Evolutionary conservation across 2,797 vertebrate species (phyloP), one percentile per base, ranked within the genome.

Genomic region (Kryptolebias ocellatus): DNA sequence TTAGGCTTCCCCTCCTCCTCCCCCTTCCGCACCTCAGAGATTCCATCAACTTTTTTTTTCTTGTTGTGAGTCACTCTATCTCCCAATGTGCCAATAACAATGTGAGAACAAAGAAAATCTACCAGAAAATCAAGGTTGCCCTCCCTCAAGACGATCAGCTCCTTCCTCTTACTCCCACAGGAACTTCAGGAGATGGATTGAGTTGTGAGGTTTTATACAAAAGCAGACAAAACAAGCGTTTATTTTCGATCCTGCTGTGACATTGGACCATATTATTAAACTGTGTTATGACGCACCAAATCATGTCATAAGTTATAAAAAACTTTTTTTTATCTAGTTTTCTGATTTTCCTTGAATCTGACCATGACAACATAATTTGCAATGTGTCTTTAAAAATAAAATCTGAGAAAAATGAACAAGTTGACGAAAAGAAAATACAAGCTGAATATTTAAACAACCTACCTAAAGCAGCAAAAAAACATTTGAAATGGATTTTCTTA

Each of bases 91-190:
- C 61, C 65, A 45, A 24, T 52, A 64, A 49, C 10, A 1, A 46
- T 64, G 54, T 64, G 57, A 60, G 50, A 74, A 75, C 57, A 63
- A 60, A 72, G 67, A 51, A 70, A 68, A 76, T 79, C 61, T 71
- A 53, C 62, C 62, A 54, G 51, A 61, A 80, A 73, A 80, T 81
- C 73, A 63, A 56, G 17, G 2, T 42, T 57, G 37, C 51, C 67
- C 28, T 70, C 3, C 31, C 9, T 42, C 50, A 60, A 61, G 72
- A 71, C 17, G 42, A 56, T 56, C 34, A 14, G 59, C 28, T 66
- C 63, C 42, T 14, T 47, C 49, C 53, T 2, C 60, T 57, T 49
- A 16, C 63, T 49, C 31, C 59, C 37, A 29, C 5, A 47, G 27
- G 34, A 51, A 64, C 44, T 47, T 63, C 27, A 53, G 15, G n/a